phyloP scores from a whole-genome alignment of 2,113 vertebrate genomes.

The Trachemys scripta region DNA sequence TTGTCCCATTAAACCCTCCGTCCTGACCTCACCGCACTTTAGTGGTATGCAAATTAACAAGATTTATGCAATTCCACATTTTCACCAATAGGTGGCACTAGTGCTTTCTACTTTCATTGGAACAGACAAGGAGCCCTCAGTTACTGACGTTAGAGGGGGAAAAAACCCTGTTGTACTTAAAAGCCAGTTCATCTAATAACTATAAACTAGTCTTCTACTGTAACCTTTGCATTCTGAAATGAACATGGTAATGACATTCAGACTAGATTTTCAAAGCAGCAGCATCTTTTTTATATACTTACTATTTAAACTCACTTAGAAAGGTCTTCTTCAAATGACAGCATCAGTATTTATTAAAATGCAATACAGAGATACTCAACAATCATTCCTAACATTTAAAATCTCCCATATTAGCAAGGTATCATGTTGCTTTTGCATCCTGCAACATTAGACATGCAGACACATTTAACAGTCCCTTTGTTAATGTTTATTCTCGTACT shows the following conservation, averaged over 20 bases:
- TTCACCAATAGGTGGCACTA: neutral
- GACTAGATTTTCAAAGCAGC: neutral
- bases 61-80: neutral
- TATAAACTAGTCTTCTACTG: constrained; percentile 7
- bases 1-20: neutral
- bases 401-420: neutral
- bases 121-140: neutral
- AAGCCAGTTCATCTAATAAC: neutral
- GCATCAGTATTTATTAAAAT: neutral
- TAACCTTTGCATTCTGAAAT: neutral
- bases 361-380: neutral
- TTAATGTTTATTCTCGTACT: neutral
- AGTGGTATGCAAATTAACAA: neutral
- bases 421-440: neutral
- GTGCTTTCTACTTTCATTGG: neutral
- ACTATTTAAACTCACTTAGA: neutral
- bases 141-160: neutral
- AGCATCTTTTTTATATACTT: neutral
- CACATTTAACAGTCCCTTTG: neutral
- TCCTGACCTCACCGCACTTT: accelerated
- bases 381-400: neutral
- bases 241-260: neutral
- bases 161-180: neutral
- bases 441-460: neutral
- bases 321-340: neutral